Evolutionary conservation across 2,113 vertebrate genomes (phyloP).

Genomic region (Xyrauchen texanus): DNA sequence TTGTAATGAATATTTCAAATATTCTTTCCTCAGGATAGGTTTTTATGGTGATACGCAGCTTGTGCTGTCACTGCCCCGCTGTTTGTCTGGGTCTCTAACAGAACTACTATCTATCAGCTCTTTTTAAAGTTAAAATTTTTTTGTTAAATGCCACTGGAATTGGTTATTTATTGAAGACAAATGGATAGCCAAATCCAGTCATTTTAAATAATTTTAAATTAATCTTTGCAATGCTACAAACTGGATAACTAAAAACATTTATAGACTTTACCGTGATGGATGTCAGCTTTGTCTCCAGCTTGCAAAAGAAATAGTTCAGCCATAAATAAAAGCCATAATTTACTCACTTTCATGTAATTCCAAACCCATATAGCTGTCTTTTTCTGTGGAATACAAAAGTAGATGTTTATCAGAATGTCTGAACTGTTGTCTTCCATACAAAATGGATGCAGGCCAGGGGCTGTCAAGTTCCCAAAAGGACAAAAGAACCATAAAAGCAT

Average conservation of each 20-base stretch:
- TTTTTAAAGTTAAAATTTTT: not conserved
- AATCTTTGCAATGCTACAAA: not conserved
- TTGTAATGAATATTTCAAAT: slow-evolving; percentile 53
- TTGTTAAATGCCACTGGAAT: not conserved
- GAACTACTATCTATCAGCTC: slow-evolving; percentile 14
- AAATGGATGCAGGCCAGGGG: no score
- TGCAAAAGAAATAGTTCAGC: no score
- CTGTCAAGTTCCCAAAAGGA: no score
- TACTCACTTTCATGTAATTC: no score
- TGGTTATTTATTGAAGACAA: slow-evolving; percentile 5
- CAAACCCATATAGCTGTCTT: no score
- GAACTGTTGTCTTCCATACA: no score
- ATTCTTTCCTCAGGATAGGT: slow-evolving; percentile 47
- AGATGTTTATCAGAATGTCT: no score
- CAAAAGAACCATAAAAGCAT: no score
- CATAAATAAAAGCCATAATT: no score
- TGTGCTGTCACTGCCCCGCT: slow-evolving; percentile 44
- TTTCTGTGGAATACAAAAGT: no score
- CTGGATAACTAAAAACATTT: not conserved
- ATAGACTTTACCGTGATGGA: not conserved
- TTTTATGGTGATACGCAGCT: slow-evolving; percentile 51
- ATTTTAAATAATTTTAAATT: not conserved
- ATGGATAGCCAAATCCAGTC: not conserved
- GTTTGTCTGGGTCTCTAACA: slow-evolving; percentile 3
- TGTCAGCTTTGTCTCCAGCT: no score